phyloP scores from a whole-genome alignment of 2,113 vertebrate genomes.

The Pseudorhombus dupliciocellatus region DNA sequence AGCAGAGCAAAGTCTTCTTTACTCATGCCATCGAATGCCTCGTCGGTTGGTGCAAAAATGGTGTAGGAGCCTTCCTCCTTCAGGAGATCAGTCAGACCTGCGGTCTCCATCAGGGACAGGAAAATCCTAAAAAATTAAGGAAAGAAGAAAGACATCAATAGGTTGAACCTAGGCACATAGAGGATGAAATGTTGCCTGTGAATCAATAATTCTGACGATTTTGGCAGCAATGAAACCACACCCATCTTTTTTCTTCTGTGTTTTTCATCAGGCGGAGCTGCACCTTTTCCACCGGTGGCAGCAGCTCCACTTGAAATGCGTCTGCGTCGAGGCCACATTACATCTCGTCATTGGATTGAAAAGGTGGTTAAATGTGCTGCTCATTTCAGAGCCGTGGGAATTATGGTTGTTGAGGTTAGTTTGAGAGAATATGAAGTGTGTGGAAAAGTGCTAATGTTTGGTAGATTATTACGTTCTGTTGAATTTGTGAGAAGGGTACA shows the following conservation, averaged over 20 bases:
- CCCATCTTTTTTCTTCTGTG: not conserved
- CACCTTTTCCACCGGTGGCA: not conserved
- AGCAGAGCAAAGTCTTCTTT: conserved; percentile 84
- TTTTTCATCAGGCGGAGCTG: not conserved
- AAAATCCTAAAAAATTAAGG: conserved; percentile 76
- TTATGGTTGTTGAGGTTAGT: conserved; percentile 9
- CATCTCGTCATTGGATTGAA: not conserved
- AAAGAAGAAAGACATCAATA: not conserved
- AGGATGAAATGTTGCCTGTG: not conserved
- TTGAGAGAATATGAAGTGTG: conserved; percentile 2
- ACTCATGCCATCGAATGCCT: conserved; percentile 88
- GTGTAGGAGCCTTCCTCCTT: conserved; percentile 88
- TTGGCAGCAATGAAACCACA: not conserved
- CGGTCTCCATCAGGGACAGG: conserved; percentile 89
- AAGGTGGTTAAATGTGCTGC: not conserved
- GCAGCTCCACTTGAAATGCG: not conserved
- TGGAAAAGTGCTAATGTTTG: not conserved
- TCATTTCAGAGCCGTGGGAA: not conserved
- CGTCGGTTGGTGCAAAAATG: conserved; percentile 92
- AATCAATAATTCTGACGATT: not conserved
- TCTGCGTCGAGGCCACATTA: not conserved
- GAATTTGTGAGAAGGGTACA: too few species aligned
- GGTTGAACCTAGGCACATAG: not conserved
- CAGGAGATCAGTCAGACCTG: conserved; percentile 88
- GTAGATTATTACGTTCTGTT: too few species aligned